Base-by-base conservation (phyloP, 2,113 vertebrate species). In the Otocyon megalotis region DNA sequence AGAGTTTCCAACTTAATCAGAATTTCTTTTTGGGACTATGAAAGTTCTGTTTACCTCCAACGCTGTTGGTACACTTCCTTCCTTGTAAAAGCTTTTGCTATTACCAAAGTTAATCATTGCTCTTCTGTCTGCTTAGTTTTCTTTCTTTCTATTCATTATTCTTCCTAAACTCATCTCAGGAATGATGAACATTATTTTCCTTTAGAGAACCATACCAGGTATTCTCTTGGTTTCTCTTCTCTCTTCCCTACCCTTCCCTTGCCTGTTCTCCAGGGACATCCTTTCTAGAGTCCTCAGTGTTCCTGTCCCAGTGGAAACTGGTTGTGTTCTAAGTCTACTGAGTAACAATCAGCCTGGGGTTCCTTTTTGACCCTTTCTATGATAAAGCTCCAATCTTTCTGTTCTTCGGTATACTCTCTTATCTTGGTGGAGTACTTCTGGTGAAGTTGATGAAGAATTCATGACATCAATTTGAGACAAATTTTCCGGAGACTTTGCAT, bases 241-340 rank as follows among this genome's bases (percentile, higher is more conserved):
- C 22, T 28, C 3, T 22, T 54, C 15, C 28, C 9, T 37, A 1
- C 4, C 9, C 5, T 1, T 48, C 26, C 20, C 3, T 15, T 0
- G 3, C 32, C 28, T 28, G 7, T 56, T 48, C 26, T 24, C 35
- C 24, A 93, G 80, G 56, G n/a, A 72, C 22, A n/a, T 7, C 15
- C 11, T 28, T 89, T n/a, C n/a, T 77, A 28, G n/a, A 13, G 28
- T 48, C 53, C 16, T 72, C 7, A 8, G 30, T 5, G n/a, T 14
- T 14, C 12, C 28, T 54, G 11, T 14, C 24, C 56, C 28, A 22
- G 43, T 32, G 13, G 30, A 26, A 71, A 50, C 69, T 62, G 30
- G 35, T 26, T 63, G 53, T 2, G 48, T 67, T 94, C 77, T 92
- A 30, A 62, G 3, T 8, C 58, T 14, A 2, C 54, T n/a, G 12